Conservation (phyloP, 2,113 vertebrate species). For the Trichomycterus rosablanca region DNA sequence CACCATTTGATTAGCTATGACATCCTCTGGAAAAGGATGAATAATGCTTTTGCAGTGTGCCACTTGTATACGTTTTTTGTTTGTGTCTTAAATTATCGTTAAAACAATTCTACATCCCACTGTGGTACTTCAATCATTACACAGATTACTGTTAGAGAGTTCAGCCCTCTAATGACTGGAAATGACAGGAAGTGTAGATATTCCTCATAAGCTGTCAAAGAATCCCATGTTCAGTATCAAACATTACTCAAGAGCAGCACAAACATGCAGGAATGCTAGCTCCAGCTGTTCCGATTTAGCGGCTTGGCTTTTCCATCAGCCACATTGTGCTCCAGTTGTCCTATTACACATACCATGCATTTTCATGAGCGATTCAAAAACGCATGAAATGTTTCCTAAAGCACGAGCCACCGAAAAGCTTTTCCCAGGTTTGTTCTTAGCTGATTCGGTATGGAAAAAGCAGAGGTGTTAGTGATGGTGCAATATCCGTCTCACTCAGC, state of each 20-base stretch:
- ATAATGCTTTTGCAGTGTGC: too few species aligned
- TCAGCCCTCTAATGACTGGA: conserved; percentile 1
- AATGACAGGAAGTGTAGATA: conserved; percentile 12
- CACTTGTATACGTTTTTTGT: too few species aligned
- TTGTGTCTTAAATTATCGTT: too few species aligned
- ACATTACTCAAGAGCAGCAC: conserved; percentile 21
- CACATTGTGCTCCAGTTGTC: conserved; percentile 18
- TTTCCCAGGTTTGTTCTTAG: not conserved
- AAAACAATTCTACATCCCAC: not conserved
- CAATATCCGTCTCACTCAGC: conserved; percentile 59
- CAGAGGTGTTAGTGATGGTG: conserved; percentile 22
- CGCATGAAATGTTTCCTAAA: conserved; percentile 15
- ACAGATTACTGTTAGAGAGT: not conserved
- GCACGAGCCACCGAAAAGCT: not conserved
- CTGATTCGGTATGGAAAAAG: conserved; percentile 23
- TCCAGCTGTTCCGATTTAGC: conserved; percentile 34
- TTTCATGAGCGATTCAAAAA: conserved; percentile 29
- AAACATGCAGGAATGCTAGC: not conserved
- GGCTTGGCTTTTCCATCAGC: conserved; percentile 11
- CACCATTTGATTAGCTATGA: too few species aligned
- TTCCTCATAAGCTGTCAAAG: conserved; percentile 16
- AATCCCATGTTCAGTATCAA: conserved; percentile 24
- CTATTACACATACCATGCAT: conserved; percentile 42
- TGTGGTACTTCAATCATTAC: not conserved
- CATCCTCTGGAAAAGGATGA: too few species aligned